A percentile compares a stretch with the other conserved stretches of the same genome.
These are phyloP conservation scores for Schizaphis graminum DNA, from an alignment of 2,888 invertebrate genomes.

Conservation along the genomic window DNA sequence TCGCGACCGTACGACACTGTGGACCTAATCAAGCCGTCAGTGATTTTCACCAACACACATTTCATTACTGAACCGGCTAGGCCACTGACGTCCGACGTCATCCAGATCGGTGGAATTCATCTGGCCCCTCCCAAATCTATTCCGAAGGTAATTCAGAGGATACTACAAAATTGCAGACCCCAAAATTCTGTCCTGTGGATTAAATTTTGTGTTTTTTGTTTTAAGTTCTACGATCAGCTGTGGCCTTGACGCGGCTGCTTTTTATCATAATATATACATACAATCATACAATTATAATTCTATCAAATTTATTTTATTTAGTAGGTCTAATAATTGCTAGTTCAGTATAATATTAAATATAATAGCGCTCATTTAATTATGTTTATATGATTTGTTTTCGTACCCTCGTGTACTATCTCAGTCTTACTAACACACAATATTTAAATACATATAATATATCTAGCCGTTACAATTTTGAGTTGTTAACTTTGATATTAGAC, in stretches of 20 bases:
- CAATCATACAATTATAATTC: background rate
- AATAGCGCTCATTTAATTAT: background rate
- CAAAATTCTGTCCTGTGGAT: background rate
- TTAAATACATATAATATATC: no score
- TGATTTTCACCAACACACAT: constrained; percentile 18
- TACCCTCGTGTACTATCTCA: background rate
- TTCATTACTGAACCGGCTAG: constrained; percentile 22
- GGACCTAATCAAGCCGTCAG: background rate
- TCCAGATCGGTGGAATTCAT: constrained; percentile 39
- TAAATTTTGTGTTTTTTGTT: background rate
- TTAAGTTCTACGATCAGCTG: background rate
- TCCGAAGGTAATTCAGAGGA: background rate
- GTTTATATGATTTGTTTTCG: background rate
- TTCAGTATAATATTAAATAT: background rate
- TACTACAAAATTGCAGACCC: background rate
- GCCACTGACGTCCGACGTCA: background rate
- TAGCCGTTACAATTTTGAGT: no score
- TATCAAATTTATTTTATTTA: background rate
- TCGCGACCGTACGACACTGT: background rate
- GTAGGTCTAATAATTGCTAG: background rate
- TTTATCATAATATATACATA: background rate
- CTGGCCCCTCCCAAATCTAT: background rate
- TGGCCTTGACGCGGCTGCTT: background rate
- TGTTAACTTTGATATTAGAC: no score
- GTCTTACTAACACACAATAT: no score